These are phyloP conservation scores for Drosophila kurseongensis DNA, from an alignment of 1,140 invertebrate genomes.

Conservation along the genomic window DNA sequence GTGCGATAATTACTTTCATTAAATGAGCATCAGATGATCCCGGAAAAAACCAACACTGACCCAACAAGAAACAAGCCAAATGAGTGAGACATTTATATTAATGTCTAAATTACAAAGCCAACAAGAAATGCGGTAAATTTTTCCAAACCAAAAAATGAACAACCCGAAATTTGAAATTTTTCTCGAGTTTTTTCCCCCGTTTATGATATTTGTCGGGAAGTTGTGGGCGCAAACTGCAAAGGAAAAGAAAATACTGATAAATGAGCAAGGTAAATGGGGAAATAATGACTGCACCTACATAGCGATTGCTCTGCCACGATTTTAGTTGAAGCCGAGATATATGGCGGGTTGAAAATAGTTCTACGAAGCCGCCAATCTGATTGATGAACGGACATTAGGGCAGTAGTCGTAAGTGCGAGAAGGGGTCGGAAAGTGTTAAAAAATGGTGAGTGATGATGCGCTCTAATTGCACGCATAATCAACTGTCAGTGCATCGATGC, in stretches of 20 bases:
- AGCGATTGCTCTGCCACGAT: slow-evolving; percentile 14
- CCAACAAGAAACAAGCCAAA: slow-evolving; percentile 19
- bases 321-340: slow-evolving; percentile 59
- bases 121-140: slow-evolving; percentile 32
- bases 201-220: slow-evolving; percentile 4
- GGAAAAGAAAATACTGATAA: slow-evolving; percentile 71
- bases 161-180: slow-evolving; percentile 36
- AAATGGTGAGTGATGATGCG: slow-evolving; percentile 80
- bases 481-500: slow-evolving; percentile 55
- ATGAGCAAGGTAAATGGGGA: slow-evolving; percentile 75
- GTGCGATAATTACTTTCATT: slow-evolving; percentile 18
- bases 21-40: slow-evolving; percentile 6
- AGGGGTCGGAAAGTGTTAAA: slow-evolving; percentile 70
- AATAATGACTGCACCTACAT: slow-evolving; percentile 65
- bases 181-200: slow-evolving; percentile 7
- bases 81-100: slow-evolving; percentile 54
- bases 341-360: slow-evolving; percentile 53
- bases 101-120: slow-evolving; percentile 70
- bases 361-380: slow-evolving; percentile 66
- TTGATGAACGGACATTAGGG: slow-evolving; percentile 77
- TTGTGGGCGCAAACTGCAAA: slow-evolving; percentile 61
- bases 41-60: neutral
- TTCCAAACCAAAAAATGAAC: slow-evolving; percentile 1
- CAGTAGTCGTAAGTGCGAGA: slow-evolving; percentile 42
- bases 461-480: slow-evolving; percentile 78